Conservation (phyloP, 1,140 invertebrate genomes). For the Eciton burchellii region DNA sequence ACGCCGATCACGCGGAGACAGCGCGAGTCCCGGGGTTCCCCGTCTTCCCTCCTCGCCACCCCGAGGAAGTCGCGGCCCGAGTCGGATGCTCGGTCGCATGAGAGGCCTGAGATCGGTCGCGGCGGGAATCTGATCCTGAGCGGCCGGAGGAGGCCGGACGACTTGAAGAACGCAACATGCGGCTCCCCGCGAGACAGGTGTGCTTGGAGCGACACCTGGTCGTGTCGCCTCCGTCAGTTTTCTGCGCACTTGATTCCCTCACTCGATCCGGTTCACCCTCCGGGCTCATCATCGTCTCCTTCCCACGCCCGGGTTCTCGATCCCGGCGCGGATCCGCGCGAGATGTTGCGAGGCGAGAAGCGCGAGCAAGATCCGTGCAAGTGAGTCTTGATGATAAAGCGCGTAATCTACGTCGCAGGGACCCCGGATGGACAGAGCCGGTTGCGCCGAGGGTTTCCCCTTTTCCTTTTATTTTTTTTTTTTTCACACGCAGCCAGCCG, state of each 20-base stretch:
- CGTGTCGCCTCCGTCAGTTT: conserved; percentile 33
- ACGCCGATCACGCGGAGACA: background rate
- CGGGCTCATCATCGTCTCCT: conserved; percentile 50
- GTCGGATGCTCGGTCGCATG: conserved; percentile 34
- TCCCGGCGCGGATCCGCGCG: background rate
- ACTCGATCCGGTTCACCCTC: conserved; percentile 50
- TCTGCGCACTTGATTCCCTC: conserved; percentile 67
- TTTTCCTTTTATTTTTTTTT: conserved; percentile 1
- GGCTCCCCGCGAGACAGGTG: conserved; percentile 69
- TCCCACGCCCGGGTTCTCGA: conserved; percentile 34
- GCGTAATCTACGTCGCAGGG: background rate
- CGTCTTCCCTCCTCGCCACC: background rate
- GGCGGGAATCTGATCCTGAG: conserved; percentile 49
- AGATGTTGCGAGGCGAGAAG: background rate
- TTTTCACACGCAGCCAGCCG: conserved; percentile 19
- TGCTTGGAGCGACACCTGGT: conserved; percentile 72
- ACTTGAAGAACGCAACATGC: conserved; percentile 69
- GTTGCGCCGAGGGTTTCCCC: background rate
- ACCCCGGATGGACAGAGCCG: conserved; percentile 7
- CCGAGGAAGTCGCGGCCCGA: background rate
- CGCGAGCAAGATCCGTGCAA: background rate
- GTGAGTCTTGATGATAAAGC: too few relatives aligned
- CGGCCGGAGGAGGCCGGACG: conserved; percentile 26
- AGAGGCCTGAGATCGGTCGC: conserved; percentile 42
- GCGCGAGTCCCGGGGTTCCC: background rate